Evolutionary conservation across 2,888 invertebrate genomes (phyloP).

Genomic region (Drosophila monieri): DNA sequence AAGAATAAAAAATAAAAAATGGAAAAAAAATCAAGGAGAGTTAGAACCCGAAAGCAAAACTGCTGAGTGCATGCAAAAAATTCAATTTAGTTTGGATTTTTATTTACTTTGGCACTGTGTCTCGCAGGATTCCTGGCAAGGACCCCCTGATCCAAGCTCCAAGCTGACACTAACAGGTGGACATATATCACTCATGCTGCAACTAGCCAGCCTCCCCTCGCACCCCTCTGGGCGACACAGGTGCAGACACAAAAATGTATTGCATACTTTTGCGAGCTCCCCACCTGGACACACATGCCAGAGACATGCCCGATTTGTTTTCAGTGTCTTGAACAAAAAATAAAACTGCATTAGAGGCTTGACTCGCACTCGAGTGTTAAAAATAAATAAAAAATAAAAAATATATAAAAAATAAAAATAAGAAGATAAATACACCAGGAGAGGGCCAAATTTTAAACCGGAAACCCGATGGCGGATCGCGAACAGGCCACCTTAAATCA

Average conservation of each 20-base stretch:
- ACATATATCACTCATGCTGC: constrained; percentile 40
- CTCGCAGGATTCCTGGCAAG: background rate
- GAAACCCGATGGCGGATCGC: too few species aligned
- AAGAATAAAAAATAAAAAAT: background rate
- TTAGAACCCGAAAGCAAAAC: background rate
- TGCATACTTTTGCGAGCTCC: constrained; percentile 15
- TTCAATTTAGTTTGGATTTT: constrained; percentile 64
- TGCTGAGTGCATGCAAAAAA: constrained; percentile 37
- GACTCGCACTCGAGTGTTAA: too few species aligned
- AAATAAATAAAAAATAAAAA: too few species aligned
- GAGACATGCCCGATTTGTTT: too few species aligned
- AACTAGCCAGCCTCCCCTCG: constrained; percentile 12
- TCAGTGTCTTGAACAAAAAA: too few species aligned
- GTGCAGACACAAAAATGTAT: constrained; percentile 23
- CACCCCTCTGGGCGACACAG: constrained; percentile 15
- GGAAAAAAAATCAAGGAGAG: too few species aligned
- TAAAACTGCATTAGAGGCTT: too few species aligned
- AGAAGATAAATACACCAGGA: too few species aligned
- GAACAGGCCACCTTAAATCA: too few species aligned
- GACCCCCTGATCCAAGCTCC: constrained; percentile 3
- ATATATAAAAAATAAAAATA: too few species aligned
- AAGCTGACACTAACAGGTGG: constrained; percentile 60
- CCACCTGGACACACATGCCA: background rate
- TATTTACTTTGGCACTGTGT: constrained; percentile 64
- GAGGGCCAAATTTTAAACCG: too few species aligned